Conservation (phyloP, 2,113 vertebrate genomes). For the Empidonax alnorum region DNA sequence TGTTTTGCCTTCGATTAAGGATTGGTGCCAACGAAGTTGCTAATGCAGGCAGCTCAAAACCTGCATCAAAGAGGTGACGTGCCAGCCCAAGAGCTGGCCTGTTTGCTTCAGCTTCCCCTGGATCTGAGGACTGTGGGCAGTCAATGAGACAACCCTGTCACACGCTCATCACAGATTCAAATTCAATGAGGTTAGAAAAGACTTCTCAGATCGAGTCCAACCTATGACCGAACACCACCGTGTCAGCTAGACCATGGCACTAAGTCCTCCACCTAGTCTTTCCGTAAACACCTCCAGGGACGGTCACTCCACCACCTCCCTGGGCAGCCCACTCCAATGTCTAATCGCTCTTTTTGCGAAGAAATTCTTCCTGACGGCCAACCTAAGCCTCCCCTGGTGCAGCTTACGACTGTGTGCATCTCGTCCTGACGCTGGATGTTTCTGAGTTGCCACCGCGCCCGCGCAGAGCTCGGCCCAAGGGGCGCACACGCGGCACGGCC, state of each 20-base stretch:
- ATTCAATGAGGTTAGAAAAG: background rate
- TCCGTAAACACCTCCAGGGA: background rate
- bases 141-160: too few relatives aligned
- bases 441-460: background rate
- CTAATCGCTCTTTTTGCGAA: too few relatives aligned
- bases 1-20: background rate
- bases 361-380: background rate
- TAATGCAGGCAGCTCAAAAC: background rate
- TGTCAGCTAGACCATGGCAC: background rate
- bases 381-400: background rate
- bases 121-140: background rate
- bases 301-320: background rate
- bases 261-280: background rate
- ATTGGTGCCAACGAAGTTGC: background rate
- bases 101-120: background rate
- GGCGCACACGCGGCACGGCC: background rate
- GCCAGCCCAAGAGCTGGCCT: background rate
- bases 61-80: fast-evolving
- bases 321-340: background rate
- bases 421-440: fast-evolving
- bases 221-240: fast-evolving
- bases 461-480: background rate
- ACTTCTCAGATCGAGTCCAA: background rate
- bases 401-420: background rate
- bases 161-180: background rate